Evolutionary conservation across 2,797 vertebrate genomes (phyloP).

Genomic region (Valencia hispanica): DNA sequence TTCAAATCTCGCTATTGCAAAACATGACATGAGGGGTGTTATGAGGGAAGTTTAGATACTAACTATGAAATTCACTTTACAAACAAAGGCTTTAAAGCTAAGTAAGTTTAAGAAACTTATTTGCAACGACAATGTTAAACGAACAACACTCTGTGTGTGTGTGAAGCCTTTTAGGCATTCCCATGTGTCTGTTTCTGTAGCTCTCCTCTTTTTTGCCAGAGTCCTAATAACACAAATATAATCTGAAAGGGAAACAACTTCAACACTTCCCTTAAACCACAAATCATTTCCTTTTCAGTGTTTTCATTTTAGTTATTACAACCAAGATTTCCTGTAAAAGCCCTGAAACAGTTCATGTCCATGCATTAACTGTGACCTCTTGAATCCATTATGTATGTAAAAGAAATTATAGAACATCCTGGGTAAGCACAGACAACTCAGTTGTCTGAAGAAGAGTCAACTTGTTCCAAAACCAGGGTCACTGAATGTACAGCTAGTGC

Average conservation of each 20-base stretch:
- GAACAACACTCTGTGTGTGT: not conserved
- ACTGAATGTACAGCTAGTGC: slow-evolving; percentile 12
- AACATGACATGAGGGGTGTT: not conserved
- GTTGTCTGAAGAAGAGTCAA: slow-evolving; percentile 31
- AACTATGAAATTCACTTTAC: not conserved
- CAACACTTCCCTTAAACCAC: slow-evolving; percentile 58
- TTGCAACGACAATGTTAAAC: too few species aligned
- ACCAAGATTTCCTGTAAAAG: slow-evolving; percentile 68
- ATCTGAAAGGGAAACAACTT: slow-evolving; percentile 61
- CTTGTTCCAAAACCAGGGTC: not conserved
- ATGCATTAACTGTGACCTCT: slow-evolving; percentile 39
- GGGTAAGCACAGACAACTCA: slow-evolving; percentile 11
- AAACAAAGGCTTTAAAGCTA: not conserved
- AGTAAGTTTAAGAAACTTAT: not conserved
- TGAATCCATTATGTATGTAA: slow-evolving; percentile 52
- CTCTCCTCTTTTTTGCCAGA: slow-evolving; percentile 16
- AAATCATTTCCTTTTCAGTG: slow-evolving; percentile 58
- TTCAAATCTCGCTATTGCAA: not conserved
- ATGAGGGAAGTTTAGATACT: not conserved
- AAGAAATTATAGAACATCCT: slow-evolving; percentile 36
- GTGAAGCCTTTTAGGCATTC: not conserved
- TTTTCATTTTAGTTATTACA: slow-evolving; percentile 69
- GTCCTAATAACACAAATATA: slow-evolving; percentile 57
- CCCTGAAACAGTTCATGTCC: slow-evolving; percentile 48
- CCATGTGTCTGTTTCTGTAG: not conserved